Evolutionary conservation across 2,797 vertebrate genomes (phyloP), one percentile per base, ranked within the genome.

Genomic region (Borostomias antarcticus): DNA sequence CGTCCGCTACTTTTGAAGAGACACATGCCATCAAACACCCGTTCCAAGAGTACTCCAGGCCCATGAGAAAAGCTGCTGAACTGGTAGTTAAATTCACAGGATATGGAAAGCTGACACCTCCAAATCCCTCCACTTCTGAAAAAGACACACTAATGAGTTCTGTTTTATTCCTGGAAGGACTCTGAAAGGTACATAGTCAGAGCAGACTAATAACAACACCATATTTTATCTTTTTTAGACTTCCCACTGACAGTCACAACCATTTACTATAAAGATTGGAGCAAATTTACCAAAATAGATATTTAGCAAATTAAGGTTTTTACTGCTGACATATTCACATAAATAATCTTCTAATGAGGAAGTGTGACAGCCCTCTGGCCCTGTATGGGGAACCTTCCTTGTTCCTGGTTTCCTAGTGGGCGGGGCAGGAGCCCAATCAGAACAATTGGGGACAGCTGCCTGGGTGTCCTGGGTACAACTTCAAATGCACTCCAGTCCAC

Each of bases 181-280:
- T 33, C 52, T 74, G 52, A 84, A 78, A 78, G 10, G 17, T 52
- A 76, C 72, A 72, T 73, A 78, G 73, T 76, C 74, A 62, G 66
- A 72, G 53, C 40, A 4, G 66, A n/a, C 62, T 62, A 58, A 57
- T 68, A 50, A 64, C 52, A 72, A 71, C 71, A 68, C 63, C 52
- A 59, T 66, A 59, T 72, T 52, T 70, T 57, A 53, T 58, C 13
- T 17, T 45, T 15, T 13, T 5, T 13, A 45, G 40, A 45, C 40
- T 1, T n/a, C n/a, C 40, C 40, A 15, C 17, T 45, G 13, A 7
- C 40, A 1, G 13, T 45, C 13, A 45, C 40, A 45, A 17, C 4
- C 17, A n/a, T 45, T 45, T 45, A n/a, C n/a, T n/a, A n/a, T n/a
- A 45, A 45, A 15, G 17, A 17, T n/a, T 15, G 40, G 17, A n/a